Evolutionary conservation across 1,140 invertebrate species (phyloP).

Genomic region (Calephelis nemesis): DNA sequence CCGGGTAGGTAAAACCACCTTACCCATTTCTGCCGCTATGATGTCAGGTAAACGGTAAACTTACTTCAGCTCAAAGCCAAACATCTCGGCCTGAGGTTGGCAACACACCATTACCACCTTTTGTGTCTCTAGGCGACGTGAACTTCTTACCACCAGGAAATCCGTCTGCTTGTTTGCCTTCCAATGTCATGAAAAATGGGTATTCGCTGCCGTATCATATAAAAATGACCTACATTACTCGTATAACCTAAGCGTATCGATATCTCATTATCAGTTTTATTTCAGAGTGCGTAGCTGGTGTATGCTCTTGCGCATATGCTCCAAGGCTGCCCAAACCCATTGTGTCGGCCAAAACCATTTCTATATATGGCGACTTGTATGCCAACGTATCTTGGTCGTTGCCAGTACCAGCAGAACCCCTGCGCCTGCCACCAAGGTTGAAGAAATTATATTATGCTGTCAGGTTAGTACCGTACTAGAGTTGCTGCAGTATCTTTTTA

Average conservation of each 20-base stretch:
- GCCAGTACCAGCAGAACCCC: constrained; percentile 43
- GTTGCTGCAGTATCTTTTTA: not conserved
- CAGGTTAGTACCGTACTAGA: constrained; percentile 42
- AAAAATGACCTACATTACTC: too few relatives aligned
- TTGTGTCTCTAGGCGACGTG: too few relatives aligned
- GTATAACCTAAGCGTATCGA: not conserved
- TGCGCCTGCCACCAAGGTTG: constrained; percentile 53
- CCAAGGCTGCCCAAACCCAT: constrained; percentile 52
- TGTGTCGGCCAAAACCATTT: constrained; percentile 43
- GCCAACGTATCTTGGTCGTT: constrained; percentile 59
- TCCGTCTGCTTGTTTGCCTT: too few relatives aligned
- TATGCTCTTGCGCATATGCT: constrained; percentile 65
- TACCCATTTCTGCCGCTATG: too few relatives aligned
- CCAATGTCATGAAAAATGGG: too few relatives aligned
- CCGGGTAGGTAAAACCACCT: too few relatives aligned
- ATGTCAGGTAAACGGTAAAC: too few relatives aligned
- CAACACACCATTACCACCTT: too few relatives aligned
- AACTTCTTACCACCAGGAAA: too few relatives aligned
- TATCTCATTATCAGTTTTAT: not conserved
- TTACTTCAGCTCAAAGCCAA: too few relatives aligned
- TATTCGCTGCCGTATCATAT: too few relatives aligned
- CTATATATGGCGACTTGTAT: constrained; percentile 44
- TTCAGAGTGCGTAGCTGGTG: constrained; percentile 62
- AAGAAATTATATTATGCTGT: constrained; percentile 52
- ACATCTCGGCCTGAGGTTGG: too few relatives aligned